A percentile compares a stretch with the other conserved stretches of the same genome.
Conservation (phyloP, 2,113 vertebrate genomes). For the Raja brachyura region DNA sequence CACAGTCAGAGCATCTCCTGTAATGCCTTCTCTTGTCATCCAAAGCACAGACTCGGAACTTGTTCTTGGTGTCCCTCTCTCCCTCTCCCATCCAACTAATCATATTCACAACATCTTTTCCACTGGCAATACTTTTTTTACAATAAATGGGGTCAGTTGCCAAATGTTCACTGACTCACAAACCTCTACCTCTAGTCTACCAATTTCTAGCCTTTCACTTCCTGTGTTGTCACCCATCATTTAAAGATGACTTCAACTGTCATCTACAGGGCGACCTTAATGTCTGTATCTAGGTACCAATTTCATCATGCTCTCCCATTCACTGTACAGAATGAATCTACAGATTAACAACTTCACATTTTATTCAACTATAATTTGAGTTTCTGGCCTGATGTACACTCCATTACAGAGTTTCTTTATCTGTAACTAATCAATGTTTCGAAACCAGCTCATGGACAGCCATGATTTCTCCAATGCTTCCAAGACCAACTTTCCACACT, state of each 20-base stretch:
- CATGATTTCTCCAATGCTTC: neutral
- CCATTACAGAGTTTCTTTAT: no score
- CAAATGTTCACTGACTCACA: neutral
- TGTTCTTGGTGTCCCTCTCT: neutral
- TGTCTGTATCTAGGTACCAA: neutral
- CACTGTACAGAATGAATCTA: neutral
- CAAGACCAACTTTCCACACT: neutral
- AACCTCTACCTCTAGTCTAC: neutral
- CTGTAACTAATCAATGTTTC: neutral
- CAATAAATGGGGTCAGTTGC: neutral
- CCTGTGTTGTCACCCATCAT: neutral
- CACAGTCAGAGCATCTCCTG: neutral
- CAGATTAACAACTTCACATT: no score
- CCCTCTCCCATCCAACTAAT: neutral
- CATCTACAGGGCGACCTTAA: no score
- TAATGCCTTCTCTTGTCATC: neutral
- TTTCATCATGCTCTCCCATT: neutral
- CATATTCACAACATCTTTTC: neutral
- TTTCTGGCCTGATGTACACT: neutral
- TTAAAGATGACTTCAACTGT: neutral
- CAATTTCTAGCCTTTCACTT: neutral
- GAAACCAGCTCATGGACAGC: neutral
- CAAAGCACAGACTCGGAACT: neutral
- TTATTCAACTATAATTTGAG: neutral
- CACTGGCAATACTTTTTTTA: neutral